Base-by-base conservation (phyloP, 2,888 invertebrate genomes). In the Erannis defoliaria region DNA sequence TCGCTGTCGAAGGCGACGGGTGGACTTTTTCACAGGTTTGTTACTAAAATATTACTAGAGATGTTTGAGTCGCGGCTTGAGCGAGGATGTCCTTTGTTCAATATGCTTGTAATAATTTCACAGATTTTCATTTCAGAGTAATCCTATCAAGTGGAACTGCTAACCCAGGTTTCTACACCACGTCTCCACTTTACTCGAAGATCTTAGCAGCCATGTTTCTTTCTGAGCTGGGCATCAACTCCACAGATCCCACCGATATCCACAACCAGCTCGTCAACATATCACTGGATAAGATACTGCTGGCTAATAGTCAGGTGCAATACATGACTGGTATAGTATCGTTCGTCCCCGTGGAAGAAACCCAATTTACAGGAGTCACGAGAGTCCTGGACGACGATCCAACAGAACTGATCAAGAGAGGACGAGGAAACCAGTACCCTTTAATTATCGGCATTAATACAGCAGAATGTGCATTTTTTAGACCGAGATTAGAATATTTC, bases 191-290 rank as follows among this genome's bases (percentile, higher is more conserved):
- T 0, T 87, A 74, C 64, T 85, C 89, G 1, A 72, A 85, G 60
- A 67, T 68, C 5, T 64, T 82, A 1, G 74, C 81, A 8, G 72
- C 72, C 9, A 38, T 75, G 18, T 78, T 90, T 59, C 67, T 93
- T 74, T 67, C 75, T 59, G 56, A 89, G 78, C 75, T 96, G 86
- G 94, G 80, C 55, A 82, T 90, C 55, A 85, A 81, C 55, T 66
- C 82, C 4, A 81, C 83, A 0, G 81, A 86, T 42, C 72, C 86
- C 0, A 82, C 84, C 2, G 77, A 78, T 4, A 74, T 86, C 2
- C 84, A 90, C 57, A 72, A 74, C 19, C 75, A 78, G 55, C 82
- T 93, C 2, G 69, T 81, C n/a, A 55, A 75, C 1, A 58, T 81
- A 53, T 86, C 90, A 0, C 58, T 73, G 0, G 46, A 71, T 8